phyloP scores from a whole-genome alignment of 1,140 invertebrate species.

The Cecropterus lyciades region DNA sequence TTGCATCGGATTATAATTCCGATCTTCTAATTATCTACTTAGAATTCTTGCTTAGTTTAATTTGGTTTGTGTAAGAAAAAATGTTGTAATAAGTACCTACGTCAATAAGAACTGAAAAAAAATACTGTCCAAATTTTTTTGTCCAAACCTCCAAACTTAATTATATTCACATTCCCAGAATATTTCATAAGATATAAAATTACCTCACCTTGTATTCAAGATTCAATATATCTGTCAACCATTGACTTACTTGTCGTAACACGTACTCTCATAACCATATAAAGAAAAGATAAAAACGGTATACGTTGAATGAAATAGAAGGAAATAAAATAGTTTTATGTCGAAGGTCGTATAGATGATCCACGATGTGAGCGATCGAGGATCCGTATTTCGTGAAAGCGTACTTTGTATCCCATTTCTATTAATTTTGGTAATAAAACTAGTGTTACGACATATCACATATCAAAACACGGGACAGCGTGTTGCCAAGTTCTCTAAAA shows the following conservation, averaged over 20 bases:
- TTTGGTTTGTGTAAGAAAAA: no score
- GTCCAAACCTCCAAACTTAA: no score
- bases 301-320: conserved; percentile 25
- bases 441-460: no score
- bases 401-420: conserved; percentile 1
- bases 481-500: no score
- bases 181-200: conserved; percentile 24
- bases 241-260: conserved; percentile 20
- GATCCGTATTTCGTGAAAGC: not conserved
- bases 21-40: no score
- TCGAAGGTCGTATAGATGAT: conserved; percentile 24
- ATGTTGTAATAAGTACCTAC: no score
- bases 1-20: no score
- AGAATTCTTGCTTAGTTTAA: no score
- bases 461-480: no score
- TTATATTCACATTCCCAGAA: conserved; percentile 20
- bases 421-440: not conserved
- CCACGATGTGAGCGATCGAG: conserved; percentile 14
- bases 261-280: conserved; percentile 30
- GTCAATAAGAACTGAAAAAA: no score
- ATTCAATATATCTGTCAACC: conserved; percentile 14
- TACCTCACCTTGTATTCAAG: conserved; percentile 21
- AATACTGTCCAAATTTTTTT: no score
- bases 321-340: conserved; percentile 21
- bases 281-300: conserved; percentile 31